Conservation (phyloP, 2,888 invertebrate genomes). For the Taenaris catops region DNA sequence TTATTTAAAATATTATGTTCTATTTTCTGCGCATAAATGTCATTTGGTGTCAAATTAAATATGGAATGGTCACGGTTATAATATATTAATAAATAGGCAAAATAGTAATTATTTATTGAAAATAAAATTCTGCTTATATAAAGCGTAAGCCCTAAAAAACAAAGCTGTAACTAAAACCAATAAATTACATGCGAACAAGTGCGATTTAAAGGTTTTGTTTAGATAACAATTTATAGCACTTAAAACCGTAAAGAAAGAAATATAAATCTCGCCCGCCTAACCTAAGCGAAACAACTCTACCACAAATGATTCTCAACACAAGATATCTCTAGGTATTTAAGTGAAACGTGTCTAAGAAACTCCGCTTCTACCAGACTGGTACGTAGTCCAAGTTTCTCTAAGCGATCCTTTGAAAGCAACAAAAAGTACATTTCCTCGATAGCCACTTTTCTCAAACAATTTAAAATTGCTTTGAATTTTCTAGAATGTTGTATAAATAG, state of each 20-base stretch:
- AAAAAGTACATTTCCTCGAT: slow-evolving; percentile 25
- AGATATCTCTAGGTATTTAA: slow-evolving; percentile 24
- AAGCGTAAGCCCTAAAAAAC: neutral
- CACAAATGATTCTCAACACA: slow-evolving; percentile 21
- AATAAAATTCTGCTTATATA: no score
- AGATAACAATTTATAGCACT: slow-evolving; percentile 11
- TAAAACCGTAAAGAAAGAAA: slow-evolving; percentile 7
- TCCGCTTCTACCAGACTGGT: slow-evolving; percentile 22
- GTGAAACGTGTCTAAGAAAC: slow-evolving; percentile 28
- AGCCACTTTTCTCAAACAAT: slow-evolving; percentile 26
- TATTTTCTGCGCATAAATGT: no score
- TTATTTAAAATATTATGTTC: no score
- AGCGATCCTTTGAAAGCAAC: slow-evolving; percentile 28
- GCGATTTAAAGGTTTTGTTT: slow-evolving; percentile 7
- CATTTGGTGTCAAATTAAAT: no score
- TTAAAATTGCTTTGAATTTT: slow-evolving; percentile 27
- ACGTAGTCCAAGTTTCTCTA: slow-evolving; percentile 28
- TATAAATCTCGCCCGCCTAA: slow-evolving; percentile 18
- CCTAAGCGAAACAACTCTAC: slow-evolving; percentile 17
- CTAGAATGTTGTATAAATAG: slow-evolving; percentile 11
- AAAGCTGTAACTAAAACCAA: neutral
- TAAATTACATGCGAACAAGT: slow-evolving; percentile 6
- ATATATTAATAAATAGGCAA: no score
- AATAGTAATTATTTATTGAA: no score
- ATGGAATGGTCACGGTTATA: no score